Base-by-base conservation (phyloP, 2,113 vertebrate species). In the Lepidothrix coronata region DNA sequence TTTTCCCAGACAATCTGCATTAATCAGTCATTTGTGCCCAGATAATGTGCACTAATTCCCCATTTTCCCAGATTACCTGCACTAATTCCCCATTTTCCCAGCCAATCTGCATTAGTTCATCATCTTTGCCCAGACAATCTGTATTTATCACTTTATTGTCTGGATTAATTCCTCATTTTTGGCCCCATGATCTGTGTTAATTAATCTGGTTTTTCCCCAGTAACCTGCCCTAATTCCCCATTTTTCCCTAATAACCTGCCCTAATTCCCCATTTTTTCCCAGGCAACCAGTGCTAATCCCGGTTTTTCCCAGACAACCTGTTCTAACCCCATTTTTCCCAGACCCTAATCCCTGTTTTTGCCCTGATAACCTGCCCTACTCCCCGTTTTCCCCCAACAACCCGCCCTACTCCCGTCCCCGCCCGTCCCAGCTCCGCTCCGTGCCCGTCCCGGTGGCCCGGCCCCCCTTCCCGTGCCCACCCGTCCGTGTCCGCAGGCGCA, bases 381-480 rank as follows among this genome's bases (percentile, higher is more conserved):
- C 48, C 59, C 30, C 14, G 1, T 43, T 65, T 20, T 31, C 8
- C 62, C 41, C 14, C 1, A 13, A 3, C 8, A 6, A 6, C 27
- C 6, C 0, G 0, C 33, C 46, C 63, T 4, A 1, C 1, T 35
- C 11, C 31, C 11, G 11, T 73, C 33, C 8, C 16, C 31, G 8
- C 21, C 68, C 1, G 1, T n/a, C 41, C 35, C 14, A 19, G 18
- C 1, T 2, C 27, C 12, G 28, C 39, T 13, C 8, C 6, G 33
- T 74, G 11, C 67, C 57, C 1, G 2, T 54, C 13, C 5, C 2
- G 1, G n/a, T 2, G 19, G 8, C 20, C 37, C 18, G 17, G 61
- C 27, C 8, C 9, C 31, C 13, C 19, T 31, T 20, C 9, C 31
- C 12, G 59, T 62, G 59, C 35, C 59, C 20, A 23, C 9, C 41